Percentiles rank a stretch among this genome's conserved stretches.
These are phyloP conservation scores for Gymnothorax reevesii DNA, from an alignment of 2,797 vertebrate species.

Conservation along the genomic window DNA sequence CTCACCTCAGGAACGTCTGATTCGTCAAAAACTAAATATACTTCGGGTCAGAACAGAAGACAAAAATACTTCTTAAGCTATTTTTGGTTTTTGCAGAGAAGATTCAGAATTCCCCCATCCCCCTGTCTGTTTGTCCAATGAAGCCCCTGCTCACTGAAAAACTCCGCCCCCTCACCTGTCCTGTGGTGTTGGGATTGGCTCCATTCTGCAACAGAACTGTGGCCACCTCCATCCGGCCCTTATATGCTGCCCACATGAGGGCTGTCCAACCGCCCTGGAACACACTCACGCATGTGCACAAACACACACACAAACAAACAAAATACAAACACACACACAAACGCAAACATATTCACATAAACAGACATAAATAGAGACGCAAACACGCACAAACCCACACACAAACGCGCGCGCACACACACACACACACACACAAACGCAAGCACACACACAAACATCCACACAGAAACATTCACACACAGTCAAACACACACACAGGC, in stretches of 20 bases:
- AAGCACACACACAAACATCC: not conserved
- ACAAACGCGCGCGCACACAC: not conserved
- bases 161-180: conserved; percentile 78
- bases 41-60: too few species aligned
- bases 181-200: conserved; percentile 91
- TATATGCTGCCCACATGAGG: conserved; percentile 94
- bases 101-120: not conserved
- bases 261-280: conserved; percentile 95
- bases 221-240: conserved; percentile 84
- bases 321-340: conserved; percentile 17
- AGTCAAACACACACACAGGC: conserved; percentile 12
- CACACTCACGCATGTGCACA: not conserved
- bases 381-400: not conserved
- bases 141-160: not conserved
- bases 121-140: not conserved
- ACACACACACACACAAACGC: conserved; percentile 22
- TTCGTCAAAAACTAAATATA: too few species aligned
- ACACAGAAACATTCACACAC: conserved; percentile 6
- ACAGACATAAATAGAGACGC: too few species aligned
- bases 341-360: conserved; percentile 29
- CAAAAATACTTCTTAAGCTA: too few species aligned
- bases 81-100: too few species aligned
- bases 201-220: conserved; percentile 83
- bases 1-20: too few species aligned
- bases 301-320: not conserved